phyloP scores from a whole-genome alignment of 2,888 invertebrate genomes.

The Mythimna lalbum region DNA sequence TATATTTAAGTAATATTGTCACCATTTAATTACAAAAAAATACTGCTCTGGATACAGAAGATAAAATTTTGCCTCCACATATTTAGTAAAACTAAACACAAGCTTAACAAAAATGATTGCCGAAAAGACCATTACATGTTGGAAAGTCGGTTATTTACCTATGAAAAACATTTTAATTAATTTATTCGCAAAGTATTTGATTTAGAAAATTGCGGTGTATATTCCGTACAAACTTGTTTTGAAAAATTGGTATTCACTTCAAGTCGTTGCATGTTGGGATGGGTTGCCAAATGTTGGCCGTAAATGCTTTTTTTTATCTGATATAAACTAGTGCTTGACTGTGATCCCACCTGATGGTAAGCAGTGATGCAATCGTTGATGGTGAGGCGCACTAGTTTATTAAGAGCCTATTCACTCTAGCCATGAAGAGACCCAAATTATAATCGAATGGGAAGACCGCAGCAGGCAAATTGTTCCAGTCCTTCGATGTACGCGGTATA shows the following conservation, averaged over 20 bases:
- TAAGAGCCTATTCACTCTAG: too few relatives aligned
- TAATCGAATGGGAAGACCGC: too few relatives aligned
- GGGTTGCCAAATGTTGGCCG: background rate
- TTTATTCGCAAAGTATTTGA: conserved; percentile 10
- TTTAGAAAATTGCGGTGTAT: conserved; percentile 9
- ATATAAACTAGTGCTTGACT: too few relatives aligned
- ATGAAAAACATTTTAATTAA: conserved; percentile 6
- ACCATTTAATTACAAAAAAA: too few relatives aligned
- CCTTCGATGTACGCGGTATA: too few relatives aligned
- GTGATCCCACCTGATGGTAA: too few relatives aligned
- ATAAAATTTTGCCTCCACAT: background rate
- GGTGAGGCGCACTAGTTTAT: too few relatives aligned
- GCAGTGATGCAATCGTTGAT: too few relatives aligned
- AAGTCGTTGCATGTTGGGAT: conserved; percentile 4
- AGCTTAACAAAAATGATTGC: background rate
- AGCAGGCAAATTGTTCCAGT: too few relatives aligned
- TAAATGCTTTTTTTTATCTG: background rate
- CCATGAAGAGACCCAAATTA: too few relatives aligned
- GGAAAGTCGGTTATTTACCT: background rate
- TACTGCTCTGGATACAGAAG: too few relatives aligned
- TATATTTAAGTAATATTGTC: too few relatives aligned
- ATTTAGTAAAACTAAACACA: background rate
- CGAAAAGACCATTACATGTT: background rate
- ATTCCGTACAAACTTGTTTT: conserved; percentile 2
- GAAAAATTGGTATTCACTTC: conserved; percentile 1